Conservation (phyloP, 2,113 vertebrate species). For the Rostratula benghalensis region DNA sequence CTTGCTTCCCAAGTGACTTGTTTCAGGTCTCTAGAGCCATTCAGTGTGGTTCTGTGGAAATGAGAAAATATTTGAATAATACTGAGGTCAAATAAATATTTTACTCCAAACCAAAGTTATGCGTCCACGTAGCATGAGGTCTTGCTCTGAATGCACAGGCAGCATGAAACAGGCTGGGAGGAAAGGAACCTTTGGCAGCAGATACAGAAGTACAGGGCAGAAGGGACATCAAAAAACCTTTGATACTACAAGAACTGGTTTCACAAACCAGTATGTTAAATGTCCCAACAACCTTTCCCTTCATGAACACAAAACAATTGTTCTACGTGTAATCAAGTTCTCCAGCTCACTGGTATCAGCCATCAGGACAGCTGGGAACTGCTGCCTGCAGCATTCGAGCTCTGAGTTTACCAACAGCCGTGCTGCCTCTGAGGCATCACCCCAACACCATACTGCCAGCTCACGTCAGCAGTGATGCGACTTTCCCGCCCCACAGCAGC, state of each 20-base stretch:
- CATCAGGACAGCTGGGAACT: neutral
- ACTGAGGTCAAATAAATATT: neutral
- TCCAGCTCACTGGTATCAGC: neutral
- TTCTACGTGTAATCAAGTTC: neutral
- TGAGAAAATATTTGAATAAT: neutral
- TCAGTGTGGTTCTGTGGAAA: neutral
- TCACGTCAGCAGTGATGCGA: fast-evolving
- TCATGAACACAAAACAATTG: neutral
- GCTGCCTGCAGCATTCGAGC: neutral
- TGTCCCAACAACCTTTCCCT: neutral
- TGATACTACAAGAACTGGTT: fast-evolving
- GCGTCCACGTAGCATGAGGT: fast-evolving
- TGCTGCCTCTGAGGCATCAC: fast-evolving
- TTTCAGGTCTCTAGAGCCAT: neutral
- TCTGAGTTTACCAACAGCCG: neutral
- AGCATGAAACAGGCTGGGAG: neutral
- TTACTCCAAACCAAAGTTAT: neutral
- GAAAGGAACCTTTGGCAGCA: neutral
- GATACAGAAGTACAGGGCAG: neutral
- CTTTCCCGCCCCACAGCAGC: neutral
- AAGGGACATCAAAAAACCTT: neutral
- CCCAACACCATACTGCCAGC: fast-evolving
- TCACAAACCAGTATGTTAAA: neutral
- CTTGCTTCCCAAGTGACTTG: neutral
- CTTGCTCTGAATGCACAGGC: neutral